These are phyloP conservation scores for Scaptomyza pallida DNA, from an alignment of 1,140 invertebrate species.

Conservation along the genomic window DNA sequence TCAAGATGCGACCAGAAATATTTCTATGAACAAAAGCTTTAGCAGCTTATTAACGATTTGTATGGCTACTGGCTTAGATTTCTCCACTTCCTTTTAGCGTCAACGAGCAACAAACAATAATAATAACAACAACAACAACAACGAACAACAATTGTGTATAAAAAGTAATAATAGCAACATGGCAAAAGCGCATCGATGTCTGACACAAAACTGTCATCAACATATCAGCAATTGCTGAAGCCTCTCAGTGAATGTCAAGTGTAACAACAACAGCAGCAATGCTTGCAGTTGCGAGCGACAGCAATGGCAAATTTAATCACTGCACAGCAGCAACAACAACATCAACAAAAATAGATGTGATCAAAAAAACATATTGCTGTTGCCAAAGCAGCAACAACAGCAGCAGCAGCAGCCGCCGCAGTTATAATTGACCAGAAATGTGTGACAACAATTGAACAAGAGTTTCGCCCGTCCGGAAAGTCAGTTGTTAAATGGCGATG, in stretches of 20 bases:
- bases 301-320: constrained; percentile 11
- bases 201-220: constrained; percentile 76
- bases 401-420: neutral
- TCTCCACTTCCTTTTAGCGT: constrained; percentile 71
- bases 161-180: constrained; percentile 1
- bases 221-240: constrained; percentile 45
- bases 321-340: constrained; percentile 12
- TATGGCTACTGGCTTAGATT: constrained; percentile 52
- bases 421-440: constrained; percentile 54
- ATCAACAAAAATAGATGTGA: constrained; percentile 10
- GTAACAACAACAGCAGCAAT: constrained; percentile 19
- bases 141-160: neutral
- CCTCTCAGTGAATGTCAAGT: constrained; percentile 48
- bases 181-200: constrained; percentile 46
- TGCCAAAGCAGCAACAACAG: neutral
- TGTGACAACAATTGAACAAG: constrained; percentile 16
- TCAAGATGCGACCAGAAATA: constrained; percentile 15
- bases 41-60: constrained; percentile 4
- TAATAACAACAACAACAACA: too few species aligned
- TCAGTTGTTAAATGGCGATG: constrained; percentile 18
- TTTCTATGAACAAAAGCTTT: constrained; percentile 7
- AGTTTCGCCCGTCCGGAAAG: constrained; percentile 38
- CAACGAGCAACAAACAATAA: constrained; percentile 3
- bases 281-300: constrained; percentile 5
- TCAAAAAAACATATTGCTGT: neutral